Evolutionary conservation across 2,888 invertebrate species (phyloP).

Genomic region (Tetramorium bicarinatum): DNA sequence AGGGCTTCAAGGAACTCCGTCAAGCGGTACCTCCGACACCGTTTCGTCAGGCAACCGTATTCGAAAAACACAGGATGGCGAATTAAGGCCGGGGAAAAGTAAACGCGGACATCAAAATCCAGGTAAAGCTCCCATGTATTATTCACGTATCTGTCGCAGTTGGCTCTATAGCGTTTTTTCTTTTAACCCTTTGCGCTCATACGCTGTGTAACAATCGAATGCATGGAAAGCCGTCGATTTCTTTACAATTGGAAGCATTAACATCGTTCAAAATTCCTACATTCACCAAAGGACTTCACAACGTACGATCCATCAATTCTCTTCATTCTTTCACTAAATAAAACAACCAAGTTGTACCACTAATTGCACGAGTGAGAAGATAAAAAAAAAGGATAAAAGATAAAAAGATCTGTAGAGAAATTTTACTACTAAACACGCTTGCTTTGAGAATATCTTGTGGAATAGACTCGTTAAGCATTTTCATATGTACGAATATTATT

Average conservation of each 20-base stretch:
- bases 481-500: not conserved
- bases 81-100: not conserved
- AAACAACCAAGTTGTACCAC: not conserved
- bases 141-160: constrained; percentile 30
- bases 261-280: not conserved
- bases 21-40: constrained; percentile 52
- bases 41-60: constrained; percentile 35
- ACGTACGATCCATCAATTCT: not conserved
- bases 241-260: constrained; percentile 16
- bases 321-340: not conserved
- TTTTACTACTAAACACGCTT: not conserved
- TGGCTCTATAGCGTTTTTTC: constrained; percentile 22
- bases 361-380: not conserved
- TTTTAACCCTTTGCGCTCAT: not conserved
- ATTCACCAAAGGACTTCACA: not conserved
- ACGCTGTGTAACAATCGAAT: not conserved
- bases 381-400: not conserved
- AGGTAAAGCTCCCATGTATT: constrained; percentile 36
- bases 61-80: constrained; percentile 5
- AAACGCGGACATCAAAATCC: constrained; percentile 21
- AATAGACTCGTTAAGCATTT: not conserved
- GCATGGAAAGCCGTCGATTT: not conserved
- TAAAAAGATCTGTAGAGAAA: not conserved
- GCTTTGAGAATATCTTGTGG: not conserved
- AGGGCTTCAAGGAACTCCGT: constrained; percentile 63